phyloP scores from a whole-genome alignment of 2,888 invertebrate species.

The Fragum whitleyi region DNA sequence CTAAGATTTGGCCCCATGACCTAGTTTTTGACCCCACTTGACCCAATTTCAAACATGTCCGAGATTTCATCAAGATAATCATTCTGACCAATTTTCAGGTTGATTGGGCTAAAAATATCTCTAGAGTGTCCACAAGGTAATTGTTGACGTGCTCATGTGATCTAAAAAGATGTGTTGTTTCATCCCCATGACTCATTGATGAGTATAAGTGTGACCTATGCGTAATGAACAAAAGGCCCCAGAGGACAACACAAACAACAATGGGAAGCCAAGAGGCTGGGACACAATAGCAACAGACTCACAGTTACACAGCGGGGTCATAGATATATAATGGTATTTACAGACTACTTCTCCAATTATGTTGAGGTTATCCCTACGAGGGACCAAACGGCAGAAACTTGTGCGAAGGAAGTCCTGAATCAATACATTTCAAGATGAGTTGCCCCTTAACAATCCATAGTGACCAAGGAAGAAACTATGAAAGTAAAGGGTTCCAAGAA shows the following conservation, averaged over 20 bases:
- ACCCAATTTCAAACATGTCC: too few relatives aligned
- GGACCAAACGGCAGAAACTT: slow-evolving; percentile 31
- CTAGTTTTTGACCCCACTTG: too few relatives aligned
- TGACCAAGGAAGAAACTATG: slow-evolving; percentile 3
- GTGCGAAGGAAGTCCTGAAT: slow-evolving; percentile 29
- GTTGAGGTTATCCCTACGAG: slow-evolving; percentile 29
- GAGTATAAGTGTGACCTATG: not conserved
- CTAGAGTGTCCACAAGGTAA: too few relatives aligned
- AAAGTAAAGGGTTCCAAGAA: slow-evolving; percentile 2
- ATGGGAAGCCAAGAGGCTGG: slow-evolving; percentile 26
- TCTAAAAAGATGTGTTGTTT: not conserved
- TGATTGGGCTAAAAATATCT: too few relatives aligned
- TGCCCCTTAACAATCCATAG: not conserved
- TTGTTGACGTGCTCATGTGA: too few relatives aligned
- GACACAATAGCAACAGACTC: slow-evolving; percentile 33
- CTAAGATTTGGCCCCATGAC: too few relatives aligned
- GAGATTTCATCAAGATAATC: too few relatives aligned
- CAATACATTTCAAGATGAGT: not conserved
- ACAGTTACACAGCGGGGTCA: slow-evolving; percentile 22
- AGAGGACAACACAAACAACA: not conserved
- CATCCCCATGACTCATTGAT: not conserved
- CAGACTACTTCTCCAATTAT: slow-evolving; percentile 37
- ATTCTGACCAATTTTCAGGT: too few relatives aligned
- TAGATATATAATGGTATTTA: slow-evolving; percentile 30
- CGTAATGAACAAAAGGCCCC: not conserved